A percentile compares a stretch with the other conserved stretches of the same genome.
phyloP scores from a whole-genome alignment of 2,797 vertebrate species.

The Steatocranus sp. region DNA sequence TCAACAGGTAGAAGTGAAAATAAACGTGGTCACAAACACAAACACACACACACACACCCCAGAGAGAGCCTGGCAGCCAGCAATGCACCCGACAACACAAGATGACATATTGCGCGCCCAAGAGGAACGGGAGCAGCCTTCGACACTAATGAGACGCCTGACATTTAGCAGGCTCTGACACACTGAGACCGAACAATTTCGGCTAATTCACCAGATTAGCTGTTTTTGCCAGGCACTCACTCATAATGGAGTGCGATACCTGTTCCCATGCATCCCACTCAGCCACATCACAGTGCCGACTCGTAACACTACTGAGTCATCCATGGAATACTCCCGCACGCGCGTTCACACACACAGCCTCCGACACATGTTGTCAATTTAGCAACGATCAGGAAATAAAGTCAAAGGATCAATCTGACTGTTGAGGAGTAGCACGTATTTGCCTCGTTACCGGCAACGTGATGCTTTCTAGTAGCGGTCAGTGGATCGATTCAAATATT shows the following conservation, averaged over 20 bases:
- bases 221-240: neutral
- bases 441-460: neutral
- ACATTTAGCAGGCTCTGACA: conserved; percentile 57
- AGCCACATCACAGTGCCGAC: neutral
- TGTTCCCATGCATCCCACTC: neutral
- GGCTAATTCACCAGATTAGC: conserved; percentile 38
- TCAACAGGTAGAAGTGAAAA: conserved; percentile 24
- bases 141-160: conserved; percentile 60
- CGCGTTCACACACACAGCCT: neutral
- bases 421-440: neutral
- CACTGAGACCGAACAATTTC: conserved; percentile 1
- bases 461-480: neutral
- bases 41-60: neutral
- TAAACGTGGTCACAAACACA: conserved; percentile 1
- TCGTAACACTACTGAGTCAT: conserved; percentile 21
- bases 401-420: neutral
- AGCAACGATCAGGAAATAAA: neutral
- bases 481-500: neutral
- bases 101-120: conserved; percentile 26
- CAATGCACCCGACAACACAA: conserved; percentile 19
- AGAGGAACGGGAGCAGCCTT: conserved; percentile 21
- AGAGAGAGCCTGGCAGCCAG: neutral
- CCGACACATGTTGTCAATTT: neutral
- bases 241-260: conserved; percentile 1
- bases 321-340: neutral